These are phyloP conservation scores for Pteromalus puparum DNA, from an alignment of 1,140 invertebrate genomes.

Conservation along the genomic window DNA sequence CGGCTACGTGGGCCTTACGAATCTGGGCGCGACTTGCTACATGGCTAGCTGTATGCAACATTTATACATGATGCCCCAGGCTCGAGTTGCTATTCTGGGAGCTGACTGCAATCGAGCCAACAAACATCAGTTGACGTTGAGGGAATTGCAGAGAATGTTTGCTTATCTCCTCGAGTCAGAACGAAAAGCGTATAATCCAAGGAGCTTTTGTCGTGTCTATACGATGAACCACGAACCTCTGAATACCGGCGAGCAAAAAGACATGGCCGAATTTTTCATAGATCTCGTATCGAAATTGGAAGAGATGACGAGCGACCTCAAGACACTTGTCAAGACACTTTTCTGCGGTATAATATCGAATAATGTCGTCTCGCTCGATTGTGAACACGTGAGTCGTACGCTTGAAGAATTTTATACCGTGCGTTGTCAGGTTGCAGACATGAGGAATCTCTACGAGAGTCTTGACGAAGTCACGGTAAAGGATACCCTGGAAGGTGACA, in stretches of 20 bases:
- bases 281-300: constrained; percentile 96
- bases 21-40: constrained; percentile 96
- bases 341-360: constrained; percentile 96
- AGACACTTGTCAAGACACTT: constrained; percentile 91
- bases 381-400: constrained; percentile 94
- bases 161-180: constrained; percentile 96
- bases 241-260: constrained; percentile 97
- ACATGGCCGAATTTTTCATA: constrained; percentile 99
- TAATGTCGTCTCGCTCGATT: constrained; percentile 96
- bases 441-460: constrained; percentile 96
- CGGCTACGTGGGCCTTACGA: constrained; percentile 95
- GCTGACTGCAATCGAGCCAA: constrained; percentile 80
- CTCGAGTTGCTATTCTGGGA: constrained; percentile 86
- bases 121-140: constrained; percentile 88
- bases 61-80: constrained; percentile 96
- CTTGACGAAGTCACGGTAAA: constrained; percentile 97
- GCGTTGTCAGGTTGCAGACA: constrained; percentile 95
- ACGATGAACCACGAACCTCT: constrained; percentile 97
- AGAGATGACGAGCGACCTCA: constrained; percentile 95
- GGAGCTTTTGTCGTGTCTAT: constrained; percentile 96
- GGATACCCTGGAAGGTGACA: constrained; percentile 96
- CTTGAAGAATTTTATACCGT: constrained; percentile 98
- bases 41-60: constrained; percentile 98
- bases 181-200: constrained; percentile 95
- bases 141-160: constrained; percentile 95